phyloP scores from a whole-genome alignment of 2,113 vertebrate genomes.

The Brienomyrus longianalis region DNA sequence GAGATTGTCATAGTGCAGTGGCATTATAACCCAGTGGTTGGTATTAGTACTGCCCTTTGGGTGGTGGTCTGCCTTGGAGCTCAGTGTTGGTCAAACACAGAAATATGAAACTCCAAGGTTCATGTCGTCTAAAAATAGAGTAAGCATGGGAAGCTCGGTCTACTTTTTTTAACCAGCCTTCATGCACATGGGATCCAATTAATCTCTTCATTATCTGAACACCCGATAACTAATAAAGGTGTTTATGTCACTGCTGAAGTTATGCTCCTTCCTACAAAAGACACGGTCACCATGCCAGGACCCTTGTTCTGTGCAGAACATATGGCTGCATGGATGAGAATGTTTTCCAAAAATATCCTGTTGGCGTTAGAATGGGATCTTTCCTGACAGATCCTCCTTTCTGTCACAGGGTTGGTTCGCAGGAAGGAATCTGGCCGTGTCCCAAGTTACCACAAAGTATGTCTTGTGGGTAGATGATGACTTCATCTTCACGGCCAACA shows the following conservation, averaged over 20 bases:
- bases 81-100: not conserved
- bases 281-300: not conserved
- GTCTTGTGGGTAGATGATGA: conserved; percentile 89
- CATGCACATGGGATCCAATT: not conserved
- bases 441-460: conserved; percentile 84
- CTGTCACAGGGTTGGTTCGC: conserved; percentile 80
- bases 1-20: not conserved
- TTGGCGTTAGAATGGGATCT: not conserved
- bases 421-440: conserved; percentile 79
- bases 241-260: not conserved
- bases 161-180: not conserved
- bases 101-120: not conserved
- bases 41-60: not conserved
- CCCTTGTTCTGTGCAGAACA: not conserved
- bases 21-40: not conserved
- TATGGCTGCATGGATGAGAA: not conserved
- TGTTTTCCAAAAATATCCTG: not conserved
- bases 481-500: conserved; percentile 74
- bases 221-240: not conserved
- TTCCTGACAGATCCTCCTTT: not conserved
- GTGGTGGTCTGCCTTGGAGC: not conserved
- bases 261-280: not conserved
- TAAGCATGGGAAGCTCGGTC: not conserved
- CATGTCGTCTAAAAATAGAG: not conserved
- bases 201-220: not conserved